Evolutionary conservation across 2,113 vertebrate genomes (phyloP), one percentile per base, ranked within the genome.

Genomic region (Dinomys branickii): DNA sequence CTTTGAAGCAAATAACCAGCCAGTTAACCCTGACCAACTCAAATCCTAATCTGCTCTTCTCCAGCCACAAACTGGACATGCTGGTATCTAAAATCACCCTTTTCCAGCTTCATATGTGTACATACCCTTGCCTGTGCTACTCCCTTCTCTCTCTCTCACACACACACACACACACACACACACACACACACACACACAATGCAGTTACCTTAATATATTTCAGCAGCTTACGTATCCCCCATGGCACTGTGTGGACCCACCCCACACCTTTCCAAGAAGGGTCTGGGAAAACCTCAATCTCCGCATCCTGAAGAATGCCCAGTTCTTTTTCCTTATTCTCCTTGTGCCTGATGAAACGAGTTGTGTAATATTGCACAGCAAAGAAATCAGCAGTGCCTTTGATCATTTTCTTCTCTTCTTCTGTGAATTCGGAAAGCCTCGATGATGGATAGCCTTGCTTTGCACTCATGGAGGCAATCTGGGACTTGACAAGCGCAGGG

Each of bases 311-410:
- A 41, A 97, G 90, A 86, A 99, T 65, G 80, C 98, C 95, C 63
- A 97, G 65, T 35, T 75, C 97, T 78, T 90, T 52, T 26, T 73
- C 59, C 35, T 80, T 20, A 10, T 96, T 97, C 67, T 97, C 97
- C 52, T 96, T 86, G 61, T 98, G 24, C 95, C 95, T 98, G 71
- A 99, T 98, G 96, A 99, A 98, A 22, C 98, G 97, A 61, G 98
- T 98, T 0, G 98, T 99, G 11, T 99, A 99, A 97, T 99, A 99
- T 77, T 99, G 99, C 47, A 99, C 89, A 5, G 99, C 98, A 92
- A 99, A 99, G 95, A 99, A 99, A 96, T 99, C 99, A 4, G 98
- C 99, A 4, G 99, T 99, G 93, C 98, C 98, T 87, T 98, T 95
- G 90, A 99, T 94, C 50, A 94, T 88, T 0, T 88, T 98, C 88